Evolutionary conservation across 2,113 vertebrate genomes (phyloP), one percentile per base, ranked within the genome.

Genomic region (Actenoides lindsayi): DNA sequence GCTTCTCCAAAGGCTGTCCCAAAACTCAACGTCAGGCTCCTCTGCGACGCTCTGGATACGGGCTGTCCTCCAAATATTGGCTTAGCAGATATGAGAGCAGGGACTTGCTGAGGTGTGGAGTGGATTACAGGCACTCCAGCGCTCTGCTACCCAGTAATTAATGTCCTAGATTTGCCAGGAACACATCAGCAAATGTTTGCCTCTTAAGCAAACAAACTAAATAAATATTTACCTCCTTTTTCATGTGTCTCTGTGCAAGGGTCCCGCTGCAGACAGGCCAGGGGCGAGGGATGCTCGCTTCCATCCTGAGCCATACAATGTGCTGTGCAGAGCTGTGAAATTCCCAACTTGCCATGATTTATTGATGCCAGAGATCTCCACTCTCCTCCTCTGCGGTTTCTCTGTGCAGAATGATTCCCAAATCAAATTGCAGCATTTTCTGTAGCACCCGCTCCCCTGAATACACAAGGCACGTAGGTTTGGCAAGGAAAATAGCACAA

Each of bases 371-470:
- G 51, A 83, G 71, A 56, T 96, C 90, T 57, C 88, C 33, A 0
- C 84, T 92, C 85, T 35, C 79, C 79, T 96, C 84, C 87, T 88
- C 86, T 14, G 54, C 10, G 0, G 54, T 21, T 85, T 41, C 87
- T 63, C 78, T 0, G 23, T 65, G 91, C 35, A 5, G 60, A 91
- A 94, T 30, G 69, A 84, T 84, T 95, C 94, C 90, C 93, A 97
- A 83, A 97, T 94, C 94, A 77, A 95, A 96, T 94, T 85, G 92
- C 17, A 0, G 83, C 77, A 15, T 83, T 93, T 94, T 62, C 87
- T 69, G 12, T 15, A n/a, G 84, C 78, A 28, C 74, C 74, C 16
- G 5, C 74, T 86, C 51, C 77, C 60, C 35, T 39, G 57, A 87
- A 79, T 50, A 9, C 67, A 76, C 63, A 19, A 83, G 44, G 57